These are phyloP conservation scores for Vanessa atalanta DNA, from an alignment of 1,140 invertebrate species.

Conservation along the genomic window DNA sequence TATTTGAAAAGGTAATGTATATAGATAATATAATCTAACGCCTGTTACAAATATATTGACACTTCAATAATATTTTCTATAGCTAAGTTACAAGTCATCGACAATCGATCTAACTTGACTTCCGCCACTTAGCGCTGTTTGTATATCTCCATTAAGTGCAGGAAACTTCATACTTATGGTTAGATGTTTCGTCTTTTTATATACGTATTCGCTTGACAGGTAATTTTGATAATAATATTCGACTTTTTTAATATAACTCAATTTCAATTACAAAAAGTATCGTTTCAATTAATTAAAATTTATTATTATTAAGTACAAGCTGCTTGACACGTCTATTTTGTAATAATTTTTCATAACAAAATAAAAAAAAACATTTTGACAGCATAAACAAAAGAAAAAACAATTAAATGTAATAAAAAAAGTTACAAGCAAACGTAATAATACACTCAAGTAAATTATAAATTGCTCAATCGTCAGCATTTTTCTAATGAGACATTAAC, in stretches of 20 bases:
- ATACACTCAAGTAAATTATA: neutral
- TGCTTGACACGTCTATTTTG: too few species aligned
- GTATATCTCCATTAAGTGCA: conserved; percentile 20
- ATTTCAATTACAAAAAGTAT: too few species aligned
- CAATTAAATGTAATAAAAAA: too few species aligned
- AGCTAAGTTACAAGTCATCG: conserved; percentile 12
- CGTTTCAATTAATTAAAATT: too few species aligned
- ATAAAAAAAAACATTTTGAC: too few species aligned
- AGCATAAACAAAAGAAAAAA: too few species aligned
- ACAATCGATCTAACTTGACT: conserved; percentile 7
- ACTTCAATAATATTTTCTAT: neutral
- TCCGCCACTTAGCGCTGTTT: conserved; percentile 23
- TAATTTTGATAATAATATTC: neutral
- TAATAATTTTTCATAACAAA: too few species aligned
- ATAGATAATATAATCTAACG: neutral
- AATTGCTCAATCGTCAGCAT: neutral
- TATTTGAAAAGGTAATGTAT: too few species aligned
- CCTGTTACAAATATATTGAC: neutral
- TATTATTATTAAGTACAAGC: too few species aligned
- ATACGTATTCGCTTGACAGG: neutral
- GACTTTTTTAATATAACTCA: too few species aligned
- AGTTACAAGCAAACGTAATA: too few species aligned
- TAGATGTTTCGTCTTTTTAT: neutral
- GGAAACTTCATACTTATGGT: conserved; percentile 12
- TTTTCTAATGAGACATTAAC: conserved; percentile 13